Conservation (phyloP, 2,113 vertebrate genomes). For the Odontophorus gujanensis region DNA sequence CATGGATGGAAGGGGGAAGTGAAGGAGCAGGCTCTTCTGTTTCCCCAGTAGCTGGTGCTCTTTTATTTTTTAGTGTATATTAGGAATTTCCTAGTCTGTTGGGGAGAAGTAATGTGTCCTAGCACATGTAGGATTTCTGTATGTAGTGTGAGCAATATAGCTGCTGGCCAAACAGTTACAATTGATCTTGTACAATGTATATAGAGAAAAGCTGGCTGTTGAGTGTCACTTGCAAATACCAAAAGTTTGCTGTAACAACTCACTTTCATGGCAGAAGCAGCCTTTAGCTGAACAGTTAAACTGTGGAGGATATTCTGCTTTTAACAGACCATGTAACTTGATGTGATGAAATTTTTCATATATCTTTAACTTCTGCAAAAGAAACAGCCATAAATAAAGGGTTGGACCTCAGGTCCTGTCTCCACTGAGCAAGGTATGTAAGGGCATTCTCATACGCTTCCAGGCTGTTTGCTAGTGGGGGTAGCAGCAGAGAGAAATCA, state of each 20-base stretch:
- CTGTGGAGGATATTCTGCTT: neutral
- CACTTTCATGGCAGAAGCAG: neutral
- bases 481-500: neutral
- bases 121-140: constrained; percentile 21
- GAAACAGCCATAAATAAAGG: neutral
- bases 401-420: neutral
- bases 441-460: fast-evolving
- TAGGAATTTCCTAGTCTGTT: neutral
- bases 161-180: neutral
- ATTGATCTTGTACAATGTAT: neutral
- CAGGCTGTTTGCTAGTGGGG: neutral
- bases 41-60: neutral
- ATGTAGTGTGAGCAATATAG: neutral
- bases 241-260: neutral
- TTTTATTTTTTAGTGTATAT: neutral
- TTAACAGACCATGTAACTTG: neutral
- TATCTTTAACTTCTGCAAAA: neutral
- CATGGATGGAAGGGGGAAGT: constrained; percentile 27
- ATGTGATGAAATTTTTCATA: neutral
- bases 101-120: constrained; percentile 7
- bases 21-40: neutral
- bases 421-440: fast-evolving
- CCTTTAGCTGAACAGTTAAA: neutral
- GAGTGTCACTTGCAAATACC: neutral
- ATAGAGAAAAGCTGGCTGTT: neutral